Percentiles rank a stretch among this genome's conserved stretches.
These are phyloP conservation scores for Antheraea assamensis DNA, from an alignment of 2,888 invertebrate species.

Conservation along the genomic window DNA sequence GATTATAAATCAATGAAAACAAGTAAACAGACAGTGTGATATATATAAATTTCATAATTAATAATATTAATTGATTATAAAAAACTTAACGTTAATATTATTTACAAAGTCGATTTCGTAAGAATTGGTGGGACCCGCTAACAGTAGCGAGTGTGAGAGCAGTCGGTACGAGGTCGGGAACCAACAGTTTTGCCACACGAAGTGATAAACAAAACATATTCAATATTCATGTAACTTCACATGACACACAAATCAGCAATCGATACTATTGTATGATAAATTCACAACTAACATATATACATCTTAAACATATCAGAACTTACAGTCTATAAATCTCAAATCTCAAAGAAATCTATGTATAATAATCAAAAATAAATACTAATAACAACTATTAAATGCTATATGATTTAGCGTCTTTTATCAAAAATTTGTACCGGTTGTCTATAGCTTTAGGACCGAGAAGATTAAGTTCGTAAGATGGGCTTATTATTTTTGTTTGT, in stretches of 20 bases:
- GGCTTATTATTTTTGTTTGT: constrained; percentile 2
- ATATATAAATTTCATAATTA: too few relatives aligned
- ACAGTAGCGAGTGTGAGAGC: too few relatives aligned
- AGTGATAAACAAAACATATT: background rate
- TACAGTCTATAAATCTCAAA: too few relatives aligned
- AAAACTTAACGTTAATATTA: too few relatives aligned
- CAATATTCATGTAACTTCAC: background rate
- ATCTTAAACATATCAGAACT: background rate
- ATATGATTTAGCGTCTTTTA: background rate
- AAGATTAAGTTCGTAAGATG: background rate
- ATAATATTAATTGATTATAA: too few relatives aligned
- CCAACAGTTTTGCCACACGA: background rate
- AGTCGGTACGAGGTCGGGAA: background rate
- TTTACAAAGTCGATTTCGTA: too few relatives aligned
- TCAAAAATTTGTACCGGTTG: background rate
- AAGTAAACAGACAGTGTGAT: too few relatives aligned
- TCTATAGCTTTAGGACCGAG: background rate
- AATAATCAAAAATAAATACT: background rate
- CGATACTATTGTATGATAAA: background rate
- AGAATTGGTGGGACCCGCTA: too few relatives aligned
- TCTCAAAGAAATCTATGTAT: background rate
- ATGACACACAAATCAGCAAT: too few relatives aligned
- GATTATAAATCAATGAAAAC: too few relatives aligned
- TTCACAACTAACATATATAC: background rate
- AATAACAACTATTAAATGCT: background rate